A percentile compares a stretch with the other conserved stretches of the same genome.
phyloP scores from a whole-genome alignment of 2,888 invertebrate genomes.

The Strigamia maritima region DNA sequence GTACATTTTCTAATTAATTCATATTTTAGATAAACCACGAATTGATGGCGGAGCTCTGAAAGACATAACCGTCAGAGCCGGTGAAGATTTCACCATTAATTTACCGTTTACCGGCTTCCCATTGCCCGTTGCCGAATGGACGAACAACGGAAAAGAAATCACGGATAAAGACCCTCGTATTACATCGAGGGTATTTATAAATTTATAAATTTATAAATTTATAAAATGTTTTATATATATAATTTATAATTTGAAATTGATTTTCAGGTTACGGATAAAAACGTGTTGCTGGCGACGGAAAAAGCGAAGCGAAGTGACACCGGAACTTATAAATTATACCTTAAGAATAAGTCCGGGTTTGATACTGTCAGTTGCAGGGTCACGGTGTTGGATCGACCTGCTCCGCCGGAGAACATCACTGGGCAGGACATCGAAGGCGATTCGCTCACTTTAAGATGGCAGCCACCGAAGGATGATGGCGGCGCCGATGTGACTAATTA shows the following conservation, averaged over 20 bases:
- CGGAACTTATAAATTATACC: slow-evolving; percentile 85
- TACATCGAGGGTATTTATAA: too few species aligned
- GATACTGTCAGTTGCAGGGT: slow-evolving; percentile 95
- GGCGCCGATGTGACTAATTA: slow-evolving; percentile 91
- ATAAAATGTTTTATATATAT: too few species aligned
- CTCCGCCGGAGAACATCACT: slow-evolving; percentile 82
- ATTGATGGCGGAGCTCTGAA: slow-evolving; percentile 91
- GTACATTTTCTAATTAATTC: too few species aligned
- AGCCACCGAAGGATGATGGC: slow-evolving; percentile 83
- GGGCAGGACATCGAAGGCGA: slow-evolving; percentile 95
- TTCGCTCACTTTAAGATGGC: slow-evolving; percentile 87
- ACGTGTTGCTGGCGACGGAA: slow-evolving; percentile 86
- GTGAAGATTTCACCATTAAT: slow-evolving; percentile 95
- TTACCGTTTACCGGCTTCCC: slow-evolving; percentile 96
- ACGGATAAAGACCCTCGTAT: slow-evolving; percentile 60
- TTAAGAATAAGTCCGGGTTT: slow-evolving; percentile 91
- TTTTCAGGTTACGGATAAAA: slow-evolving; percentile 73
- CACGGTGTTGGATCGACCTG: slow-evolving; percentile 86
- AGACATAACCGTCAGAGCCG: slow-evolving; percentile 94
- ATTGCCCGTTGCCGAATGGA: slow-evolving; percentile 91
- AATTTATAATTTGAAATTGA: too few species aligned
- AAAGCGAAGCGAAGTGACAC: slow-evolving; percentile 85
- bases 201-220: too few species aligned
- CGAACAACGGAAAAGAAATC: slow-evolving; percentile 76
- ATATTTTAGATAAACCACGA: slow-evolving; percentile 91